A percentile compares a stretch with the other conserved stretches of the same genome.
Conservation (phyloP, 2,113 vertebrate species). For the Nerophis ophidion region DNA sequence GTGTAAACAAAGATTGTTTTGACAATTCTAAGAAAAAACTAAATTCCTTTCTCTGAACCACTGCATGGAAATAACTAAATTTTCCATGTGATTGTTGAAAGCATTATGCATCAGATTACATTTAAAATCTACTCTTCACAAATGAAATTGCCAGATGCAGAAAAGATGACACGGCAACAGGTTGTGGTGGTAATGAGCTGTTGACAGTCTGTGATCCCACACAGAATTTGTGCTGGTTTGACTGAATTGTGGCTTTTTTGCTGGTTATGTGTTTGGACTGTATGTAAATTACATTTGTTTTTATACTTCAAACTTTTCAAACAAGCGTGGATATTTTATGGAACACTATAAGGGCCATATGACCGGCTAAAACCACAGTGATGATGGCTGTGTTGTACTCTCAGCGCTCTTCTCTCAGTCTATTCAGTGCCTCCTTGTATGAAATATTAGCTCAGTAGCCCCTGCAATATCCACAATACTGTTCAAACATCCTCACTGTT, state of each 20-base stretch:
- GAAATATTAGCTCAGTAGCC: conserved; percentile 38
- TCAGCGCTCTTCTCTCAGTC: conserved; percentile 14
- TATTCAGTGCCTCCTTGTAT: conserved; percentile 38
- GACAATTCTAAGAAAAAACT: too few relatives aligned
- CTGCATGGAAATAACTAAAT: conserved; percentile 36
- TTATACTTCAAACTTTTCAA: conserved; percentile 27
- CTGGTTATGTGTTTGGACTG: conserved; percentile 30
- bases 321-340: conserved; percentile 37
- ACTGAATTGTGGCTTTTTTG: conserved; percentile 27
- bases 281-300: conserved; percentile 16
- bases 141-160: conserved; percentile 38
- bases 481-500: conserved; percentile 59
- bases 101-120: conserved; percentile 48
- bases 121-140: conserved; percentile 37
- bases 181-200: conserved; percentile 34
- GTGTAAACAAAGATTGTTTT: too few relatives aligned
- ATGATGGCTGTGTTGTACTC: conserved; percentile 25
- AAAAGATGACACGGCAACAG: conserved; percentile 36
- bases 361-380: conserved; percentile 23
- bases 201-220: conserved; percentile 45
- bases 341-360: conserved; percentile 13
- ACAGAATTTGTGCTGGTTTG: conserved; percentile 20
- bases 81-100: conserved; percentile 36
- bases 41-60: conserved; percentile 16
- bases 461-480: conserved; percentile 41